Evolutionary conservation across 1,140 invertebrate species (phyloP).

Genomic region (Trigoniulus corallinus): DNA sequence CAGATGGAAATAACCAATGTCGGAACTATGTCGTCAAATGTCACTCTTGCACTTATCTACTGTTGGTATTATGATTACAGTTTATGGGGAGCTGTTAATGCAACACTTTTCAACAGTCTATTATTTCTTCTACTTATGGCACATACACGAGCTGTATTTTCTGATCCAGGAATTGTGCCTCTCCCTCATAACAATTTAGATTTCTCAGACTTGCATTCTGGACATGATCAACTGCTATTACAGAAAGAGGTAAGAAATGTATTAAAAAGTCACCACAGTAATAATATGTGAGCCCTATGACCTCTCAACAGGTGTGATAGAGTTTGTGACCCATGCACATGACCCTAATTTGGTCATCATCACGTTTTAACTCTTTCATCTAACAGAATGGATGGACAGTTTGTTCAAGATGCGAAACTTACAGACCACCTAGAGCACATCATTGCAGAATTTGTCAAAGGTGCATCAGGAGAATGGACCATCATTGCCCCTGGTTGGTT

Average conservation of each 20-base stretch:
- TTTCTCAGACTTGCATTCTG: constrained; percentile 66
- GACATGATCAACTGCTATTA: constrained; percentile 15
- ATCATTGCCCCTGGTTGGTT: constrained; percentile 64
- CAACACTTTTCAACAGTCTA: constrained; percentile 61
- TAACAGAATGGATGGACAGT: constrained; percentile 44
- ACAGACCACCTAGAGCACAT: constrained; percentile 65
- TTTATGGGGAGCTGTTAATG: constrained; percentile 69
- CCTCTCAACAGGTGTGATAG: not conserved
- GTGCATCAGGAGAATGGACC: constrained; percentile 76
- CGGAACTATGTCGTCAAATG: not conserved
- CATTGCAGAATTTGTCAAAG: constrained; percentile 77
- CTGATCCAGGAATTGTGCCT: constrained; percentile 75
- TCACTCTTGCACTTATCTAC: not conserved
- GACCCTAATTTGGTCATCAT: not conserved
- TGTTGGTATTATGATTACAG: constrained; percentile 32
- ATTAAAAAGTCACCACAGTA: too few relatives aligned
- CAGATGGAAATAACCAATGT: not conserved
- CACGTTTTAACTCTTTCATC: not conserved
- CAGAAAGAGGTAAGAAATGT: not conserved
- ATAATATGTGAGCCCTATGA: not conserved
- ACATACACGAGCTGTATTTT: constrained; percentile 66
- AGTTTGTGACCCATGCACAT: not conserved
- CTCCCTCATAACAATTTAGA: constrained; percentile 60
- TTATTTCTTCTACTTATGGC: constrained; percentile 57
- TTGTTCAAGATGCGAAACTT: constrained; percentile 66